Evolutionary conservation across 2,797 vertebrate species (phyloP).

Genomic region (Nannoperca australis): DNA sequence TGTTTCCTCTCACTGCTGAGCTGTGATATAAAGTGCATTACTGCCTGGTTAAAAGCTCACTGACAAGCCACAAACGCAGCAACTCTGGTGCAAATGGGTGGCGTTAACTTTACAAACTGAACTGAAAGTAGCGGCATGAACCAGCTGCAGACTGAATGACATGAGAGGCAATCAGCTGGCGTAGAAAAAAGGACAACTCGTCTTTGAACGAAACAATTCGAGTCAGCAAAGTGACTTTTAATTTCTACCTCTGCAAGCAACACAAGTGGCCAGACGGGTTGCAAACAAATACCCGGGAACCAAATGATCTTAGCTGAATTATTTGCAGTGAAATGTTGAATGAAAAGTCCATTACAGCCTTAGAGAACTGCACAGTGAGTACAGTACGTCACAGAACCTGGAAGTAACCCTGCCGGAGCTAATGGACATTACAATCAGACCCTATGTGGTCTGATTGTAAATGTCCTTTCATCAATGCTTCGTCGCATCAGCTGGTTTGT

Average conservation of each 20-base stretch:
- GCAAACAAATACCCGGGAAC: not conserved
- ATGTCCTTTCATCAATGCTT: not conserved
- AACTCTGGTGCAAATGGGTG: no score
- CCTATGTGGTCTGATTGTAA: not conserved
- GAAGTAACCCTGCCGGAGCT: conserved; percentile 1
- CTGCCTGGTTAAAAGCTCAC: not conserved
- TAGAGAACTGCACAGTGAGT: not conserved
- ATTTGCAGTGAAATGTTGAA: conserved; percentile 1
- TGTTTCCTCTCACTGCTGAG: not conserved
- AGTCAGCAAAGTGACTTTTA: not conserved
- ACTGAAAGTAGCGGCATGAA: not conserved
- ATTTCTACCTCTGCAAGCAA: not conserved
- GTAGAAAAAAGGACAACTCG: not conserved
- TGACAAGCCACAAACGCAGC: no score
- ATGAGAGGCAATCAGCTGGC: not conserved
- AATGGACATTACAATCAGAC: not conserved
- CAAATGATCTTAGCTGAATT: not conserved
- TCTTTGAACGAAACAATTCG: not conserved
- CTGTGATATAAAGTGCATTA: not conserved
- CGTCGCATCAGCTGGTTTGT: not conserved
- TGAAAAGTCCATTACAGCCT: not conserved
- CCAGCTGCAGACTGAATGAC: not conserved
- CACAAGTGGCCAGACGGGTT: not conserved
- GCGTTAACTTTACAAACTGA: no score
- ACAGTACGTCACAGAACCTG: conserved; percentile 8